A percentile compares a stretch with the other conserved stretches of the same genome.
Conservation (phyloP, 2,888 invertebrate genomes). For the Rhyacophila evoluta region DNA sequence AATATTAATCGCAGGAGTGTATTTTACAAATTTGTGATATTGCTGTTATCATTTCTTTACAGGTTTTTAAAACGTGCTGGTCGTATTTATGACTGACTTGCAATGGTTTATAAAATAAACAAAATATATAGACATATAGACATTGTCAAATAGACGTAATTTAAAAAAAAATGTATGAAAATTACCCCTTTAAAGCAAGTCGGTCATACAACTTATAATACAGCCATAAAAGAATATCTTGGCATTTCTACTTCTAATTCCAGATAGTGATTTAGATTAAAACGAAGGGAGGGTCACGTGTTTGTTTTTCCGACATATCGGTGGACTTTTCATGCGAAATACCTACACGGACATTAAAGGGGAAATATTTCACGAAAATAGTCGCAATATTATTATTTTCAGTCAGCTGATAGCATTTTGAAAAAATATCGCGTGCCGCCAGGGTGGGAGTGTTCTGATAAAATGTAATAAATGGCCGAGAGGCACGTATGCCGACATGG, state of each 20-base stretch:
- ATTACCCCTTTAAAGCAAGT: too few species aligned
- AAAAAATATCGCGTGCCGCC: conserved; percentile 6
- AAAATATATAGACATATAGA: too few species aligned
- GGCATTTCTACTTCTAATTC: background rate
- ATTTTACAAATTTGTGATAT: too few species aligned
- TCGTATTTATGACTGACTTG: too few species aligned
- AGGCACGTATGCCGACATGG: background rate
- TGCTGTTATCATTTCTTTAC: too few species aligned
- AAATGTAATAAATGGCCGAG: conserved; percentile 3
- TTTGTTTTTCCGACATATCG: background rate
- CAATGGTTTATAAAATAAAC: too few species aligned
- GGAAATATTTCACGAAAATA: background rate
- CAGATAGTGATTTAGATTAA: background rate
- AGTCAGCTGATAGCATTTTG: background rate
- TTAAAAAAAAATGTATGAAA: too few species aligned
- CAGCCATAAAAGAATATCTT: too few species aligned
- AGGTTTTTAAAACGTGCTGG: too few species aligned
- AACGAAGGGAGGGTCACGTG: background rate
- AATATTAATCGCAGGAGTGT: too few species aligned
- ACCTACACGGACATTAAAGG: background rate
- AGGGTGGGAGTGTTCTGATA: conserved; percentile 2
- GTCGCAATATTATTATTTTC: background rate
- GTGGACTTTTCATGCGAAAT: background rate
- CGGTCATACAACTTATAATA: too few species aligned
- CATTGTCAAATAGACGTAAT: too few species aligned